Evolutionary conservation across 2,888 invertebrate genomes (phyloP), one percentile per base, ranked within the genome.

Genomic region (Incurvaria masculella): DNA sequence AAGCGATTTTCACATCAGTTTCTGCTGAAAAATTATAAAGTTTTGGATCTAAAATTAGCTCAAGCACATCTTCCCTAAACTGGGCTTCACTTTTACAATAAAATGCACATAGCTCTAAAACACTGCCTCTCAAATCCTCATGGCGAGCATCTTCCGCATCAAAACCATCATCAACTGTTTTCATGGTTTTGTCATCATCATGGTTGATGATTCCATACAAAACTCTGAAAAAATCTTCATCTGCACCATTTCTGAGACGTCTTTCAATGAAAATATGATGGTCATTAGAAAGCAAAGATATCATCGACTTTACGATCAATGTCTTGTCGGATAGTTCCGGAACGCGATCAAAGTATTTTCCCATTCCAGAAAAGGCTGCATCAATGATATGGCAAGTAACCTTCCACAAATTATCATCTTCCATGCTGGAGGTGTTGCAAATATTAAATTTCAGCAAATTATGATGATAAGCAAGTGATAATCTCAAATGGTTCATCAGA

Each of bases 61-160:
- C 66, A 2, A 73, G 53, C 51, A 76, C 56, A 53, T 75, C 73
- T 11, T 65, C 61, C 38, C 68, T 64, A 50, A 66, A 70, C 40
- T 60, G 59, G 2, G 61, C 61, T 5, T 56, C 51, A 47, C 62
- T 62, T 46, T 62, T 64, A 53, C 75, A 74, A 55, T 71, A 78
- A 2, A 69, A 66, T 5, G 73, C 68, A 11, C 79, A 57, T 8
- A 70, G 53, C 45, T 61, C 60, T 5, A 72, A 59, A 49, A 69
- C 66, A 44, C 65, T 62, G 46, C 67, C 65, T 56, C 68, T 75
- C 21, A 74, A 55, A 33, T 45, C 27, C 26, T 44, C 23, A 10
- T 5, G 18, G 8, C 62, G 60, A 11, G 61, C 58, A 17, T 57
- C 53, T 48, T 62, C 65, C 47, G 64, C 59, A 51, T 72, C 68